These are phyloP conservation scores for Corythornis cristatus DNA, from an alignment of 2,113 vertebrate genomes.

Conservation along the genomic window DNA sequence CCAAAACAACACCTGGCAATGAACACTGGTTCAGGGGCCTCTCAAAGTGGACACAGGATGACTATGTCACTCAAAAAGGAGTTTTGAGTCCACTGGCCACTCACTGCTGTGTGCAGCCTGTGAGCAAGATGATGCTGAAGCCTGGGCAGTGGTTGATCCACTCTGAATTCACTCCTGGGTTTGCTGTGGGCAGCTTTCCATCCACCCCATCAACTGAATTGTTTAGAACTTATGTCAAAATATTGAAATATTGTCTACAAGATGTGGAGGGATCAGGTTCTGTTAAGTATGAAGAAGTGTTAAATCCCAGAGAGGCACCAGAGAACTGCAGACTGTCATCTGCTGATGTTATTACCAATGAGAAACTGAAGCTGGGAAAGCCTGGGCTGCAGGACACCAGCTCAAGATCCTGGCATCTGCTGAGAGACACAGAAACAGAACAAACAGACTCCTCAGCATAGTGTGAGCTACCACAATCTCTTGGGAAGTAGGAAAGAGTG, in stretches of 20 bases:
- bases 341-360: neutral
- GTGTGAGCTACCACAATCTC: neutral
- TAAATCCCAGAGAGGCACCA: neutral
- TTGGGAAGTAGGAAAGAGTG: neutral
- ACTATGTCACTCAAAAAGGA: neutral
- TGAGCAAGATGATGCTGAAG: neutral
- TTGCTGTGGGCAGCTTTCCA: neutral
- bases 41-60: neutral
- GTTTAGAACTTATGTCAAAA: neutral
- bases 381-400: neutral
- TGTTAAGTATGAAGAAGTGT: neutral
- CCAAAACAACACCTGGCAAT: neutral
- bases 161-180: neutral
- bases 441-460: neutral
- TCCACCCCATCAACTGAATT: too few relatives aligned
- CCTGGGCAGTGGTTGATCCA: neutral
- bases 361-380: neutral
- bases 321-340: neutral
- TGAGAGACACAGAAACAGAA: neutral
- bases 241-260: neutral
- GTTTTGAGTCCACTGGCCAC: neutral
- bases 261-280: neutral
- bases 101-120: rapidly evolving
- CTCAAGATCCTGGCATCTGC: neutral
- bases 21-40: neutral